Conservation (phyloP, 2,888 invertebrate genomes). For the Galerucella nymphaeae region DNA sequence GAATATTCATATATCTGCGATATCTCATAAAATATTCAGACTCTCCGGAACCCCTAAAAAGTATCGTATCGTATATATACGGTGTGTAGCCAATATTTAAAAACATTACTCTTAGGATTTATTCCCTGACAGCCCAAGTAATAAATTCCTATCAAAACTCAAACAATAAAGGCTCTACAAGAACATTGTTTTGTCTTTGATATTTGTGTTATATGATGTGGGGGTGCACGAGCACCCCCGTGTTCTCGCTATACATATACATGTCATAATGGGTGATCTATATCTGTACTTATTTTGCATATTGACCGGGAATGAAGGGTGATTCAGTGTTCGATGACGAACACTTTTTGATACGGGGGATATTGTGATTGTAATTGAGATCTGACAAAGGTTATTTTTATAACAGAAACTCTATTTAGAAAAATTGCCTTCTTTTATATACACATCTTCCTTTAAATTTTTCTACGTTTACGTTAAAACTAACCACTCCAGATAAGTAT, state of each 20-base stretch:
- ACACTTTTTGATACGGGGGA: conserved; percentile 33
- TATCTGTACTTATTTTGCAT: conserved; percentile 51
- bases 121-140: conserved; percentile 57
- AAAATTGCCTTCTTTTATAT: too few relatives aligned
- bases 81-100: conserved; percentile 48
- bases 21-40: conserved; percentile 35
- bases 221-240: conserved; percentile 33
- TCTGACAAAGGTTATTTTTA: conserved; percentile 1
- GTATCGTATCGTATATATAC: conserved; percentile 20
- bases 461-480: conserved; percentile 12
- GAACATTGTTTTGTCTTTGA: conserved; percentile 50
- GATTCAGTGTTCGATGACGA: conserved; percentile 41
- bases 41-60: conserved; percentile 20
- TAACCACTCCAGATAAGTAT: conserved; percentile 14
- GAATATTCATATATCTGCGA: conserved; percentile 32
- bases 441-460: too few relatives aligned
- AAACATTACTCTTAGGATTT: conserved; percentile 59
- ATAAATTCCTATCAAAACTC: conserved; percentile 62
- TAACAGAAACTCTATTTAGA: too few relatives aligned
- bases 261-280: conserved; percentile 44
- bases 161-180: conserved; percentile 52
- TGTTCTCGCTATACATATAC: conserved; percentile 30
- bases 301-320: conserved; percentile 47
- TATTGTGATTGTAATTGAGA: conserved; percentile 13
- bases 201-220: conserved; percentile 36